Evolutionary conservation across 2,888 invertebrate genomes (phyloP), one percentile per base, ranked within the genome.

Genomic region (Crocallis elinguaria): DNA sequence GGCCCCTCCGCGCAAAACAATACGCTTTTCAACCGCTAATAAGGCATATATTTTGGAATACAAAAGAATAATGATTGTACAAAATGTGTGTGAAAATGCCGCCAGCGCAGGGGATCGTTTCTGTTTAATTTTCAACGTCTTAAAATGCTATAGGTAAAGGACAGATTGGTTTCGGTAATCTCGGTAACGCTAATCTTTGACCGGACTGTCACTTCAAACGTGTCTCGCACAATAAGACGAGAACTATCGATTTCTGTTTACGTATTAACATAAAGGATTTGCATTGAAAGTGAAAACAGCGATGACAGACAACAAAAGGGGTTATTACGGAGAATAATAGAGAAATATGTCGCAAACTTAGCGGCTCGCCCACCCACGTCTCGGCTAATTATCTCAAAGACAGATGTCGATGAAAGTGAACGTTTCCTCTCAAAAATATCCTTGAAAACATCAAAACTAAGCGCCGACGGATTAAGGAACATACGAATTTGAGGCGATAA

Each of bases 361-460:
- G 44, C 71, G 71, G 66, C 62, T 48, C 61, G 83, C 72, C 82
- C 90, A 88, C 89, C 88, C 88, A 79, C 79, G 74, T 68, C 65
- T 65, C 68, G 61, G 67, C 79, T 86, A 82, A 87, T 86, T 82
- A 84, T 78, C 77, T 67, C 72, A 72, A 74, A 82, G 85, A 84
- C 88, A 89, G 86, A 88, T 90, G 90, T 82, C 79, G 71, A 77
- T 62, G 82, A 86, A 86, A 87, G 81, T 77, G 84, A 86, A 83
- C 64, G 75, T 75, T 71, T 64, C 72, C 67, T 72, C 65, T 63
- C 71, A 76, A 83, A 87, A 88, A 88, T 81, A 73, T 75, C 68
- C 73, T 77, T 74, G 67, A 75, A 67, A 77, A 88, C 88, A 79
- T 88, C 88, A 88, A 86, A 87, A 87, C 82, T 88, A 81, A 86